Percentiles rank a stretch among this genome's conserved stretches.
Conservation (phyloP, 1,140 invertebrate genomes). For the Ceratina australensis region DNA sequence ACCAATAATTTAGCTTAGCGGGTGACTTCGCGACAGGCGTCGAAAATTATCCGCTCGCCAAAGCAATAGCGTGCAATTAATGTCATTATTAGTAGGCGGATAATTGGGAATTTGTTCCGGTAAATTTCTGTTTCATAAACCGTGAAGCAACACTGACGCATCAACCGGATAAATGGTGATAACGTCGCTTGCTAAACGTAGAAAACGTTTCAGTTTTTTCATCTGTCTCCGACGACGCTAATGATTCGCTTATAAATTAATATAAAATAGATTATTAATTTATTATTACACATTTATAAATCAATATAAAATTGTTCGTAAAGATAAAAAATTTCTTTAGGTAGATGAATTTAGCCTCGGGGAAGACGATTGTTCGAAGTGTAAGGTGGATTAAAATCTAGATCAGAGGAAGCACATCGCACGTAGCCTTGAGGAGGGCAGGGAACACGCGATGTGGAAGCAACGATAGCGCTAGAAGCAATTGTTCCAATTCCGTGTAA, state of each 20-base stretch:
- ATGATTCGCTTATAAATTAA: no score
- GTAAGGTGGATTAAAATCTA: no score
- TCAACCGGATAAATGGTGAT: not conserved
- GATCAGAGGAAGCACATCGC: no score
- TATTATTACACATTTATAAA: no score
- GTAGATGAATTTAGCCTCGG: no score
- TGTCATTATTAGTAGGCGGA: slow-evolving; percentile 31
- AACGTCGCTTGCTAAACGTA: no score
- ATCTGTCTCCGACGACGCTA: no score
- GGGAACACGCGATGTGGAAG: not conserved
- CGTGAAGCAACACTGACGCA: slow-evolving; percentile 28
- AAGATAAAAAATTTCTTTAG: no score
- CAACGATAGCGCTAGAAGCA: slow-evolving; percentile 27
- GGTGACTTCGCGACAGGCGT: slow-evolving; percentile 27
- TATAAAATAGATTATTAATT: no score
- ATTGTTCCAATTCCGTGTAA: slow-evolving; percentile 54
- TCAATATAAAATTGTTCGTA: no score
- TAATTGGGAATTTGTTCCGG: slow-evolving; percentile 44
- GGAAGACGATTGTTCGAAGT: no score
- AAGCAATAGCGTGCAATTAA: slow-evolving; percentile 45
- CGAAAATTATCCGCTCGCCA: slow-evolving; percentile 34
- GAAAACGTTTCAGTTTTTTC: no score
- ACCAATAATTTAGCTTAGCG: slow-evolving; percentile 24
- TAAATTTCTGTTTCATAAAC: slow-evolving; percentile 35
- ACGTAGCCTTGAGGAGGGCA: not conserved